Evolutionary conservation across 2,888 invertebrate genomes (phyloP).

Genomic region (Ernsta delagoae): DNA sequence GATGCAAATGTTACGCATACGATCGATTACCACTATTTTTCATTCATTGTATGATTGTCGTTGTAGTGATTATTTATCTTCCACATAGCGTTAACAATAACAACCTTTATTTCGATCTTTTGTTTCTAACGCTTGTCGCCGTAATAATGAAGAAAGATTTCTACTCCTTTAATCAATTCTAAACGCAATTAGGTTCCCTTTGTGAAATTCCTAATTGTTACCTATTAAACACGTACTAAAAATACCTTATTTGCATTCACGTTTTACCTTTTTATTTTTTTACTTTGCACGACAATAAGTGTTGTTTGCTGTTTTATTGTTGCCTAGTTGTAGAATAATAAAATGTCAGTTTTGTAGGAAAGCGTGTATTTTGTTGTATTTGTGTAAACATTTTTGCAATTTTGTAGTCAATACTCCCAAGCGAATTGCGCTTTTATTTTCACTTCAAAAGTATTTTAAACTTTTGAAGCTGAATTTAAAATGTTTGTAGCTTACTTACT

Average conservation of each 20-base stretch:
- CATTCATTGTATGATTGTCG: conserved; percentile 5
- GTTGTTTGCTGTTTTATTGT: conserved; percentile 32
- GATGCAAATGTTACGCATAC: conserved; percentile 14
- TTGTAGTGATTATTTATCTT: conserved; percentile 12
- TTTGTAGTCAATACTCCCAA: not conserved
- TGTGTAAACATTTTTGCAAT: not conserved
- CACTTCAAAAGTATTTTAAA: too few relatives aligned
- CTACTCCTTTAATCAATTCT: not conserved
- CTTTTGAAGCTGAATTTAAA: too few relatives aligned
- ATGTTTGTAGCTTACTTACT: too few relatives aligned
- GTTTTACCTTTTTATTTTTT: conserved; percentile 22
- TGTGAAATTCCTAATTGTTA: conserved; percentile 14
- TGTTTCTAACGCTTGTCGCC: conserved; percentile 1
- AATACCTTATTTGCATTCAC: conserved; percentile 26
- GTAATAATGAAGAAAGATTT: not conserved
- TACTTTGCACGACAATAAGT: conserved; percentile 33
- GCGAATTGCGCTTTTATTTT: too few relatives aligned
- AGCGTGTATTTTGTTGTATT: not conserved
- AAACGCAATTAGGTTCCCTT: conserved; percentile 12
- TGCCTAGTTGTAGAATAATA: not conserved
- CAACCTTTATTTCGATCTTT: conserved; percentile 10
- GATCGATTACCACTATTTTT: conserved; percentile 19
- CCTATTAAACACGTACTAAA: conserved; percentile 16
- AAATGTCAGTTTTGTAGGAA: not conserved
- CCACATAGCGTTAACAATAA: conserved; percentile 1